These are phyloP conservation scores for Macrotrachela quadricornifera DNA, from an alignment of 1,140 invertebrate species.

Conservation along the genomic window DNA sequence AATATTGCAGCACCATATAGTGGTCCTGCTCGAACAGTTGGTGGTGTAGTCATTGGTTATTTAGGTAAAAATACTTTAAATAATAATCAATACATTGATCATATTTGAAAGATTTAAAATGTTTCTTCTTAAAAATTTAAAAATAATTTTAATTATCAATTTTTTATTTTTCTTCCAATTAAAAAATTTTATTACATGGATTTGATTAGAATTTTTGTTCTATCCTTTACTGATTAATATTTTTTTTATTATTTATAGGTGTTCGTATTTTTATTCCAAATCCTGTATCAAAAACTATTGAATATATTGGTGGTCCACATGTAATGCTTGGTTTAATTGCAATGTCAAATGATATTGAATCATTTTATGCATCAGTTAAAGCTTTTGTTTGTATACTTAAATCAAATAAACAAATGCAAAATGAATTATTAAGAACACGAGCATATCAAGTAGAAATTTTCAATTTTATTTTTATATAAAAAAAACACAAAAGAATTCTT, in stretches of 20 bases:
- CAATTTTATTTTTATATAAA: too few relatives aligned
- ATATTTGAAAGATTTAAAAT: too few relatives aligned
- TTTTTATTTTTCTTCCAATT: too few relatives aligned
- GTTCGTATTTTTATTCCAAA: constrained; percentile 79
- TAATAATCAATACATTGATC: too few relatives aligned
- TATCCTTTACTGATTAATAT: too few relatives aligned
- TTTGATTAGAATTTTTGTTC: too few relatives aligned
- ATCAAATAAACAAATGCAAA: constrained; percentile 50
- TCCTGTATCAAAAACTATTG: constrained; percentile 74
- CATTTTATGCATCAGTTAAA: constrained; percentile 87
- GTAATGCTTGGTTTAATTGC: constrained; percentile 76
- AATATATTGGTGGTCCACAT: constrained; percentile 82
- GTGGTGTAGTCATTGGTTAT: constrained; percentile 76
- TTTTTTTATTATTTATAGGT: constrained; percentile 30
- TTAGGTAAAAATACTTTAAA: too few relatives aligned
- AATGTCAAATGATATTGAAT: constrained; percentile 91
- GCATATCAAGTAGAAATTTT: constrained; percentile 27
- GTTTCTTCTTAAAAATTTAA: too few relatives aligned
- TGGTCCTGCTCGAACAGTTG: constrained; percentile 71
- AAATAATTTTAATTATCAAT: too few relatives aligned
- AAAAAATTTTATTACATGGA: too few relatives aligned
- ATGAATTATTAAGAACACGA: constrained; percentile 33
- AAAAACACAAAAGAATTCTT: too few relatives aligned
- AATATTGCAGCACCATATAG: constrained; percentile 83
- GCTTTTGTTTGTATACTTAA: constrained; percentile 81